Percentiles rank a stretch among this genome's conserved stretches.
Evolutionary conservation across 2,888 invertebrate genomes (phyloP).

Genomic region (Synanthedon formicaeformis): DNA sequence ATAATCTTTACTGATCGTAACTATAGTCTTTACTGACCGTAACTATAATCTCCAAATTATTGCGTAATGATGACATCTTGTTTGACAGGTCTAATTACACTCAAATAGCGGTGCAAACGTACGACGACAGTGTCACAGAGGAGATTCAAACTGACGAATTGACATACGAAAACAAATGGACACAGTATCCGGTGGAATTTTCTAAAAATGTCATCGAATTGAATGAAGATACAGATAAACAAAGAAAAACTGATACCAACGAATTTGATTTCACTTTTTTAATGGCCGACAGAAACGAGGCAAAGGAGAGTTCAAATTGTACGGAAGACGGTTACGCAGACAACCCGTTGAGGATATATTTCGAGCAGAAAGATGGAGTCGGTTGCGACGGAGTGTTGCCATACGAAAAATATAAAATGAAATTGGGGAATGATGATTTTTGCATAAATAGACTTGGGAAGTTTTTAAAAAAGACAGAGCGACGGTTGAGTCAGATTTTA

Average conservation of each 20-base stretch:
- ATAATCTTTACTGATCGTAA: no score
- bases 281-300: conserved; percentile 13
- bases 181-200: conserved; percentile 53
- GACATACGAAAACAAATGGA: conserved; percentile 41
- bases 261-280: conserved; percentile 37
- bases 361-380: conserved; percentile 58
- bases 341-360: conserved; percentile 43
- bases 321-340: conserved; percentile 30
- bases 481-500: conserved; percentile 34
- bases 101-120: conserved; percentile 52
- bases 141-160: conserved; percentile 55
- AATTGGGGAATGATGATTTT: conserved; percentile 35
- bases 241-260: conserved; percentile 12
- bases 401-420: conserved; percentile 35
- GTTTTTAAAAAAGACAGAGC: conserved; percentile 46
- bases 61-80: conserved; percentile 49
- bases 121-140: conserved; percentile 49
- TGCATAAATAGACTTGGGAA: conserved; percentile 30
- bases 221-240: conserved; percentile 14
- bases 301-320: conserved; percentile 7
- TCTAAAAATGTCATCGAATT: conserved; percentile 31
- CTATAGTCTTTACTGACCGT: no score
- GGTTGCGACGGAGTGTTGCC: conserved; percentile 42
- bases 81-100: conserved; percentile 34
- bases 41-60: no score